phyloP scores from a whole-genome alignment of 2,113 vertebrate species.

The Zingel zingel region DNA sequence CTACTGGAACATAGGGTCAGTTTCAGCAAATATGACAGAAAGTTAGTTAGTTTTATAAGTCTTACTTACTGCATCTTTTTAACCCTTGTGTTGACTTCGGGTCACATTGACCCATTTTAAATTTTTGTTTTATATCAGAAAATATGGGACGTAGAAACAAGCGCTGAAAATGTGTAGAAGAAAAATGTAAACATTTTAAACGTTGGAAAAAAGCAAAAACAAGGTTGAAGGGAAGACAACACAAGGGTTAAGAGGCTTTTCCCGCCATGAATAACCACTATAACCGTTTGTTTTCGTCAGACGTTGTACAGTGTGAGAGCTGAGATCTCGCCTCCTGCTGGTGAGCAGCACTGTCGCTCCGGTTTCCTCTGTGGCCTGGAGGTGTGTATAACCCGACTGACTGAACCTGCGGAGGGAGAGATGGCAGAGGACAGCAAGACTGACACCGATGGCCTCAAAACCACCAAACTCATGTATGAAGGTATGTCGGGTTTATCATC shows the following conservation, averaged over 20 bases:
- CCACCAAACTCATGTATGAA: slow-evolving; percentile 96
- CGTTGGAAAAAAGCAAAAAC: too few relatives aligned
- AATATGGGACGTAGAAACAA: too few relatives aligned
- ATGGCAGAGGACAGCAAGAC: slow-evolving; percentile 89
- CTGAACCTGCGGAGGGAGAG: slow-evolving; percentile 88
- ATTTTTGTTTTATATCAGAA: too few relatives aligned
- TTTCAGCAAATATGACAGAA: too few relatives aligned
- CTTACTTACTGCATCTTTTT: too few relatives aligned
- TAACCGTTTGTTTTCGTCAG: slow-evolving; percentile 81
- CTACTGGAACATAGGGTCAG: too few relatives aligned
- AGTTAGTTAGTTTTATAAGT: too few relatives aligned
- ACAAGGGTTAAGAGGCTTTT: background rate
- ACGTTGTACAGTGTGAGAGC: slow-evolving; percentile 91
- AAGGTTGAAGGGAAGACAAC: too few relatives aligned
- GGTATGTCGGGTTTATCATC: slow-evolving; percentile 78
- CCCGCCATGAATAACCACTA: background rate
- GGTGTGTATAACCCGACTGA: slow-evolving; percentile 91
- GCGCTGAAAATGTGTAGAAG: too few relatives aligned
- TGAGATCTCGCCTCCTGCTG: slow-evolving; percentile 88
- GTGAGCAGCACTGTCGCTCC: slow-evolving; percentile 89
- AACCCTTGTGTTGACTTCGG: too few relatives aligned
- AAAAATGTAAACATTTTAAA: too few relatives aligned
- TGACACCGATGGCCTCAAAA: slow-evolving; percentile 87
- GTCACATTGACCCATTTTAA: too few relatives aligned
- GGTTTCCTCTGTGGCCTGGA: slow-evolving; percentile 93